These are phyloP conservation scores for Sebastolobus altivelis DNA, from an alignment of 2,797 vertebrate genomes.

Conservation along the genomic window DNA sequence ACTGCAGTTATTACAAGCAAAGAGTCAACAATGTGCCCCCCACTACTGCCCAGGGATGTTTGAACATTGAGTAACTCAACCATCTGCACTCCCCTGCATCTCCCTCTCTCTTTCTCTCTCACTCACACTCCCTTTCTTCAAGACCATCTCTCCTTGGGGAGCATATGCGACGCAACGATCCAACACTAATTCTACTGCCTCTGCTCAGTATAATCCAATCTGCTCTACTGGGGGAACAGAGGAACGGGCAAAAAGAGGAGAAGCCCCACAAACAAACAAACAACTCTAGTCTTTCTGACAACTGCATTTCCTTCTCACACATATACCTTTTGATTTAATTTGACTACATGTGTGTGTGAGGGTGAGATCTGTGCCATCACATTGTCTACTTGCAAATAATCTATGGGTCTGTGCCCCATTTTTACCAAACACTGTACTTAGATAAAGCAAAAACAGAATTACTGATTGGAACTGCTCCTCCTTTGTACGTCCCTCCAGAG, in stretches of 20 bases:
- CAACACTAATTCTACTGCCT: slow-evolving; percentile 77
- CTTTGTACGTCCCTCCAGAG: slow-evolving; percentile 37
- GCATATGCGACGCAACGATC: slow-evolving; percentile 72
- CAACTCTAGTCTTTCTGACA: slow-evolving; percentile 40
- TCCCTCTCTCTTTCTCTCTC: slow-evolving; percentile 11
- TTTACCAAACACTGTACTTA: slow-evolving; percentile 31
- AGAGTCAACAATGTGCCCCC: slow-evolving; percentile 73
- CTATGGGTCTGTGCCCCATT: slow-evolving; percentile 14
- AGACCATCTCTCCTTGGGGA: slow-evolving; percentile 75
- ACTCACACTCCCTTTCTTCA: slow-evolving; percentile 55
- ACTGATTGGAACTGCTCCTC: slow-evolving; percentile 48
- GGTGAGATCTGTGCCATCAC: slow-evolving; percentile 2
- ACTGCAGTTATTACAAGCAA: slow-evolving; percentile 68
- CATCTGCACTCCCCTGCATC: slow-evolving; percentile 55
- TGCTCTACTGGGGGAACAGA: slow-evolving; percentile 63
- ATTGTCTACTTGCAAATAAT: slow-evolving; percentile 30
- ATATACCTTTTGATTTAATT: slow-evolving; percentile 28
- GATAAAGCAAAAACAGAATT: slow-evolving; percentile 47
- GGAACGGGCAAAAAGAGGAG: slow-evolving; percentile 29
- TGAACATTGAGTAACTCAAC: slow-evolving; percentile 68
- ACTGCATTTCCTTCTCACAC: slow-evolving; percentile 15
- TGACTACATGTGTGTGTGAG: slow-evolving; percentile 8
- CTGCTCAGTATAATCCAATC: slow-evolving; percentile 77
- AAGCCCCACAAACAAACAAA: slow-evolving; percentile 60
- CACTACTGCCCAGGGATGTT: slow-evolving; percentile 69